Evolutionary conservation across 2,113 vertebrate species (phyloP), one percentile per base, ranked within the genome.

Genomic region (Tonatia bakeri): DNA sequence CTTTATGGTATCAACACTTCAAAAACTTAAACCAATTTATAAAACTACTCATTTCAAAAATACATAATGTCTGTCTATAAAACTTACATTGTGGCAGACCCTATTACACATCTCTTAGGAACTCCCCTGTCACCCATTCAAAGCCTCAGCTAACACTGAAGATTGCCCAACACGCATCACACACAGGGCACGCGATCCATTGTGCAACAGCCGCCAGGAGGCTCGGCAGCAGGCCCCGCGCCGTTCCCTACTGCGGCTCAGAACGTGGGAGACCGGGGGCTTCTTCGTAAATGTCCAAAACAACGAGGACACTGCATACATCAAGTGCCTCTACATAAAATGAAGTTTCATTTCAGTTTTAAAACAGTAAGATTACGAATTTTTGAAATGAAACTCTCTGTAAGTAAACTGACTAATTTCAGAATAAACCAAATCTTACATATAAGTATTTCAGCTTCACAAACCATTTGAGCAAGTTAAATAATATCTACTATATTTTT

Each of bases 101-200:
- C 67, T 67, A 50, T 24, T 72, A 75, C 69, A 59, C 54, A 90
- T 79, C 70, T 96, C 52, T 69, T 54, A 84, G 11, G 28, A 91
- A 87, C 38, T 61, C 75, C 65, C 59, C n/a, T 47, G 45, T 47
- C 82, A 75, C 15, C n/a, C 79, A 82, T 45, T 8, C 59, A 73
- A 93, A 61, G 38, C 38, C 31, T 54, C 52, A 67, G 89, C 88
- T 76, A 96, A 96, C 85, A 77, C 69, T 38, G 81, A 43, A 64
- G 31, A 61, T 97, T 95, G 87, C 94, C 80, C 90, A 95, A 97
- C 43, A 92, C 69, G 65, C 31, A 94, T 83, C 82, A 94, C 69
- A 87, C 22, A 83, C 0, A 83, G 43, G 38, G 28, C 96, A 92
- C 81, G 70, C 70, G 94, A 88, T 12, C 65, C 45, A 36, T 96